A percentile compares a stretch with the other conserved stretches of the same genome.
Conservation (phyloP, 2,888 invertebrate genomes). For the Oxytorus armatus region DNA sequence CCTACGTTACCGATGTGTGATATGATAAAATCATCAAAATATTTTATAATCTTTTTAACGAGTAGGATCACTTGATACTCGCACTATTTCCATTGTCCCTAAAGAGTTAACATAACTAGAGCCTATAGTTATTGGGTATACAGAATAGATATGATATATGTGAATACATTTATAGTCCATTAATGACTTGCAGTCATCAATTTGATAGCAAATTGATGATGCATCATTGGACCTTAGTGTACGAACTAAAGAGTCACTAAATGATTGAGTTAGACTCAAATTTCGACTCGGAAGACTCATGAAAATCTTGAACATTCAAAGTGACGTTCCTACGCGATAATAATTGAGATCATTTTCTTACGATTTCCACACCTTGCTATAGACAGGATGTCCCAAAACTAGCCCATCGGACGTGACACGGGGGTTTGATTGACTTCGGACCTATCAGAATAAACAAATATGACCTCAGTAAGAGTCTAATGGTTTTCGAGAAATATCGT, state of each 20-base stretch:
- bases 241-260: constrained; percentile 39
- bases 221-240: no score
- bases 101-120: constrained; percentile 48
- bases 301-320: constrained; percentile 21
- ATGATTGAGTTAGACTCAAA: constrained; percentile 19
- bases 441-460: no score
- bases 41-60: not conserved
- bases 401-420: no score
- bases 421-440: no score
- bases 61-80: not conserved
- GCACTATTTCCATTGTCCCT: constrained; percentile 35
- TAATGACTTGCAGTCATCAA: no score
- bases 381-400: no score
- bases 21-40: not conserved
- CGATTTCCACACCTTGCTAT: not conserved
- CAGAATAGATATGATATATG: constrained; percentile 47
- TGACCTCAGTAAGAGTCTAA: no score
- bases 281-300: constrained; percentile 60
- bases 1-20: no score
- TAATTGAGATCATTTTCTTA: constrained; percentile 30
- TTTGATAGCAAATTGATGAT: no score
- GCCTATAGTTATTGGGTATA: constrained; percentile 18
- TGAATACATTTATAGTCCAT: not conserved
- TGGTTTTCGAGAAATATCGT: no score
- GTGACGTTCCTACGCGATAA: constrained; percentile 23